Evolutionary conservation across 2,113 vertebrate genomes (phyloP).

Genomic region (Sialia sialis): DNA sequence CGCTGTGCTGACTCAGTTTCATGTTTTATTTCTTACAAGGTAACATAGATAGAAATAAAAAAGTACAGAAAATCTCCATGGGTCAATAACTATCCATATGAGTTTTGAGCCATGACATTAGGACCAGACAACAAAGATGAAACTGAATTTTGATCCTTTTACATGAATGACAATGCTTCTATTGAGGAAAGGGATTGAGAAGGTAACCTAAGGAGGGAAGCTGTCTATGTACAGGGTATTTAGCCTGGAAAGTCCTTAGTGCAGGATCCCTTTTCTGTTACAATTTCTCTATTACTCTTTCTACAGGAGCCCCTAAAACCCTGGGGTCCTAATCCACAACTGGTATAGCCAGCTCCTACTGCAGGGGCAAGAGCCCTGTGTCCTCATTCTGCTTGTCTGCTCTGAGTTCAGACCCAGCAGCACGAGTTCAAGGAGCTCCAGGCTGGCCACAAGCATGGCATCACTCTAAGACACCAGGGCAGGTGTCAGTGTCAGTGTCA

Average conservation of each 20-base stretch:
- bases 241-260: background rate
- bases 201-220: background rate
- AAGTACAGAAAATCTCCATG: background rate
- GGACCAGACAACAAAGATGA: background rate
- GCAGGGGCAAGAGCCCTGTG: background rate
- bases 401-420: accelerated
- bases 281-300: background rate
- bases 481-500: background rate
- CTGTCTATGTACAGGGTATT: background rate
- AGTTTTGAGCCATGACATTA: background rate
- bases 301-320: background rate
- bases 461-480: background rate
- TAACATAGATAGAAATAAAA: background rate
- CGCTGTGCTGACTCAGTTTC: background rate
- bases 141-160: background rate
- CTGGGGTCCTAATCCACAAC: background rate
- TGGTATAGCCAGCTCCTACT: background rate
- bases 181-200: background rate
- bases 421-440: background rate
- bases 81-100: background rate
- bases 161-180: background rate
- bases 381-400: background rate
- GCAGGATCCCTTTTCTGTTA: background rate
- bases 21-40: background rate
- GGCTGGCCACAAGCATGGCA: background rate